Conservation (phyloP, 1,140 invertebrate genomes). For the Pantala flavescens region DNA sequence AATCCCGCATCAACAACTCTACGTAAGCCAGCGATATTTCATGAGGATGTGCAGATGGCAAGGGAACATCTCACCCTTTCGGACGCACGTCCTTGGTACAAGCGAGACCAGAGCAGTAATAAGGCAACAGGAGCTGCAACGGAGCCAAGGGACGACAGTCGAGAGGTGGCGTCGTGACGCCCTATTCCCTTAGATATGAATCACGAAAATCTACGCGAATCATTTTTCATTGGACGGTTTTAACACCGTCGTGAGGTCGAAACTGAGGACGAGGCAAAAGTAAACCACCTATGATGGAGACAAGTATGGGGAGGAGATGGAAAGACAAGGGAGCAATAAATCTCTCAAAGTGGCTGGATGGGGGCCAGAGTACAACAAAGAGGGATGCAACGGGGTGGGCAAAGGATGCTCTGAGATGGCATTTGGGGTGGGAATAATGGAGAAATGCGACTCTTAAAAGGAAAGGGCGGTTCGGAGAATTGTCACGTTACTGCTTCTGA, state of each 20-base stretch:
- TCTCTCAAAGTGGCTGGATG: neutral
- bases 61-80: no score
- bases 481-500: no score
- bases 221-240: neutral
- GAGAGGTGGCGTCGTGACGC: no score
- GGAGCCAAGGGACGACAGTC: no score
- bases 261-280: neutral
- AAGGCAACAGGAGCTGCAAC: no score
- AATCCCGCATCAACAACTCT: no score
- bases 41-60: no score
- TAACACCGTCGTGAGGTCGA: neutral
- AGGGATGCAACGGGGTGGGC: neutral
- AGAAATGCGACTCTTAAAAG: neutral
- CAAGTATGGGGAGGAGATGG: neutral
- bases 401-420: neutral
- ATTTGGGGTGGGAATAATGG: neutral
- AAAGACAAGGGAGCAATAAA: neutral
- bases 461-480: no score
- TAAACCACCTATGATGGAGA: neutral
- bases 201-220: neutral
- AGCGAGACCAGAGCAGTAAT: no score
- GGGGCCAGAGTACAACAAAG: conserved; percentile 7
- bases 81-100: no score
- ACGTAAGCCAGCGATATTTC: no score
- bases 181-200: no score